These are phyloP conservation scores for Hirtodrosophila cameraria DNA, from an alignment of 2,888 invertebrate species.

Conservation along the genomic window DNA sequence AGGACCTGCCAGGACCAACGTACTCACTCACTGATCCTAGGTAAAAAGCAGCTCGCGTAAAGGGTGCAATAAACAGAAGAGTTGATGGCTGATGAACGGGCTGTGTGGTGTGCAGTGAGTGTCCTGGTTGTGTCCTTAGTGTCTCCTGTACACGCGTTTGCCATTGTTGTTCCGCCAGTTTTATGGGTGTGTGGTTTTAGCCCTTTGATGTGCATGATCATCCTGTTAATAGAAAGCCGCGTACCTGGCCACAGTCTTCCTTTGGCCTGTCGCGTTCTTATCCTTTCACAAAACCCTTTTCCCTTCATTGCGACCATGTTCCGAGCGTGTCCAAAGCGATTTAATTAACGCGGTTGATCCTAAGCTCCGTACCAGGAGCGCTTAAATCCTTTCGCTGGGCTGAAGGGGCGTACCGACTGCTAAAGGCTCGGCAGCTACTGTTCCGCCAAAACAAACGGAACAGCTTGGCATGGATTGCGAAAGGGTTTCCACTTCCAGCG, in stretches of 20 bases:
- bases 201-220: slow-evolving; percentile 83
- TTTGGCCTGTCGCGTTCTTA: slow-evolving; percentile 43
- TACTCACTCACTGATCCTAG: slow-evolving; percentile 31
- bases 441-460: slow-evolving; percentile 28
- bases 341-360: slow-evolving; percentile 76
- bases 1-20: slow-evolving; percentile 1
- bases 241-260: slow-evolving; percentile 45
- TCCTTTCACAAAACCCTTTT: slow-evolving; percentile 66
- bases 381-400: slow-evolving; percentile 61
- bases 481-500: slow-evolving; percentile 55
- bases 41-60: slow-evolving; percentile 67
- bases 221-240: slow-evolving; percentile 80
- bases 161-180: slow-evolving; percentile 70
- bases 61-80: slow-evolving; percentile 73
- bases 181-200: slow-evolving; percentile 83
- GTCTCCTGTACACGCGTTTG: slow-evolving; percentile 35
- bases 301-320: slow-evolving; percentile 41
- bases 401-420: slow-evolving; percentile 54
- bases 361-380: slow-evolving; percentile 40
- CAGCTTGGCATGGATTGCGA: slow-evolving; percentile 18
- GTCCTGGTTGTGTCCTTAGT: slow-evolving; percentile 15
- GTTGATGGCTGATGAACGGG: slow-evolving; percentile 53
- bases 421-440: slow-evolving; percentile 69
- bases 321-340: slow-evolving; percentile 74
- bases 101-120: slow-evolving; percentile 18